Conservation (phyloP, 2,888 invertebrate species). For the Celastrina argiolus region DNA sequence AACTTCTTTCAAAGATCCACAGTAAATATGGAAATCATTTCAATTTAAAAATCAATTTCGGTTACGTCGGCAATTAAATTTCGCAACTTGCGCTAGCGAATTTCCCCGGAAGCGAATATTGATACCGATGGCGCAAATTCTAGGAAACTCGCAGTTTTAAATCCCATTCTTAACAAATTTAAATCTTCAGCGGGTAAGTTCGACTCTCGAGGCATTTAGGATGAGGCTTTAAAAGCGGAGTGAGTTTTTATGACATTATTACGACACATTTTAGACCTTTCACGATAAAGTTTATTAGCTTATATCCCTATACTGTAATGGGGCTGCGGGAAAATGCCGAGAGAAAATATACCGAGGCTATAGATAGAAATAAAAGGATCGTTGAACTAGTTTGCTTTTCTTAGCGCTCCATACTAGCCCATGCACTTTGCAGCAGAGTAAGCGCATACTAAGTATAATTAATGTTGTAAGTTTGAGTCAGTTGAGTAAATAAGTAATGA, state of each 20-base stretch:
- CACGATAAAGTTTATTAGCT: not conserved
- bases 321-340: not conserved
- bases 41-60: not conserved
- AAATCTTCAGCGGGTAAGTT: constrained; percentile 9
- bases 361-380: not conserved
- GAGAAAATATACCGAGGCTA: not conserved
- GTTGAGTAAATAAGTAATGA: too few species aligned
- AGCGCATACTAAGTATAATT: too few species aligned
- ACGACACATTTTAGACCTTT: not conserved
- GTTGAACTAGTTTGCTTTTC: constrained; percentile 7
- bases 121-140: constrained; percentile 1
- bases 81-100: not conserved
- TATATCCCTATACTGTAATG: not conserved
- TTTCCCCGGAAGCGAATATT: not conserved
- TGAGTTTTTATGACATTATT: constrained; percentile 12
- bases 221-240: not conserved
- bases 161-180: not conserved
- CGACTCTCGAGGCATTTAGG: not conserved
- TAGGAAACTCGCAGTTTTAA: constrained; percentile 1
- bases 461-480: too few species aligned
- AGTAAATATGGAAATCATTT: not conserved
- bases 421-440: not conserved
- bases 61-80: constrained; percentile 3
- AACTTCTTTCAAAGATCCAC: too few species aligned
- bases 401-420: not conserved